Base-by-base conservation (phyloP, 1,140 invertebrate genomes). In the Cardiocondyla obscurior region DNA sequence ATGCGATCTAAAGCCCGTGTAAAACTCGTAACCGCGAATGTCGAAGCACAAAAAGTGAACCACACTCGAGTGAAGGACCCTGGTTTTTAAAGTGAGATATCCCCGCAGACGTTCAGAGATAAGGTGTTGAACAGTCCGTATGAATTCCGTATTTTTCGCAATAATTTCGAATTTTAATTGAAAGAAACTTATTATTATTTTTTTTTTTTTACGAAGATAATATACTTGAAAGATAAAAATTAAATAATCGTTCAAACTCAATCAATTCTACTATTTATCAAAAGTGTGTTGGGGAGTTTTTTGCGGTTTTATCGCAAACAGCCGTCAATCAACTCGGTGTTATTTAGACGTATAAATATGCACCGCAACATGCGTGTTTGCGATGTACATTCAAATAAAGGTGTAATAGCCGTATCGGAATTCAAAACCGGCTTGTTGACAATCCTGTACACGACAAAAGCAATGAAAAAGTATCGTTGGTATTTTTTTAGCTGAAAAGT, bases 1-100 rank as follows among this genome's bases (percentile, higher is more conserved):
- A 51, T 39, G 44, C 28, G 57, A 22, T 82, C 25, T 39, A 62
- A 74, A 74, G 22, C 39, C 42, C 28, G 79, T 30, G 53, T 74
- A 82, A 82, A 49, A 74, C 3, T 39, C 39, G 44, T 25, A 10
- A 7, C 53, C 53, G 22, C 25, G 33, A 14, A 77, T 28, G 60
- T 53, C 33, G 33, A 16, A 51, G 46, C 60, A 16, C 25, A 39
- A 67, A 67, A 77, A 53, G 46, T 46, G 42, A 64, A 64, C 4
- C n/a, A 53, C 74, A 39, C 33, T 64, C 57, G 19, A 64, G 28
- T 53, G 14, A 77, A 77, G 36, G 30, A 28, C 10, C 16, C 73
- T 65, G 42, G 14, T 36, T 67, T 67, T 67, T 30, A 49, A 67
- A 67, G 33, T 60, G 62, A 67, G 16, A 53, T 39, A 28, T 76